These are phyloP conservation scores for Cyclura pinguis DNA, from an alignment of 2,797 vertebrate species.

Conservation along the genomic window DNA sequence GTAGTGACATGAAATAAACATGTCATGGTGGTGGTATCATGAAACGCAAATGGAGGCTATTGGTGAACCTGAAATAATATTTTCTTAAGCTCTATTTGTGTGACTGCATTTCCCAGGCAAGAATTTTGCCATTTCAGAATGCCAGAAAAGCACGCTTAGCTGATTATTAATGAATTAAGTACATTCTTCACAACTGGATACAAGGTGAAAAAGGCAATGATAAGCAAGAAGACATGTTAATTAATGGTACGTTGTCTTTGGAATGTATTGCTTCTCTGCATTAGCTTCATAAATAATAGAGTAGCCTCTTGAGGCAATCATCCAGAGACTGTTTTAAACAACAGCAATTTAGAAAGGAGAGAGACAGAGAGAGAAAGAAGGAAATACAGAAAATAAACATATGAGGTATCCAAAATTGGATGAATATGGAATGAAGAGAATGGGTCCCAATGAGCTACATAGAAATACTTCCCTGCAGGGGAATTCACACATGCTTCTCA, in stretches of 20 bases:
- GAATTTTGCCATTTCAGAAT: constrained; percentile 34
- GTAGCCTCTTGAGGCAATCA: constrained; percentile 66
- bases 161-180: constrained; percentile 57
- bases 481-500: too few relatives aligned
- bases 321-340: constrained; percentile 65
- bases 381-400: constrained; percentile 35
- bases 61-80: constrained; percentile 18
- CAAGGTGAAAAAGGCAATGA: constrained; percentile 57
- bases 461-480: neutral
- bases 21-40: constrained; percentile 3
- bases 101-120: constrained; percentile 30
- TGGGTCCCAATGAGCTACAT: constrained; percentile 48
- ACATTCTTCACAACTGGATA: constrained; percentile 53
- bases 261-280: constrained; percentile 67
- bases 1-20: neutral
- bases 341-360: constrained; percentile 43
- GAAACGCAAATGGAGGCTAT: constrained; percentile 20
- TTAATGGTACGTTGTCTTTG: constrained; percentile 65
- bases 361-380: constrained; percentile 25
- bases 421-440: constrained; percentile 41
- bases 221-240: constrained; percentile 68
- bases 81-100: neutral
- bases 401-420: constrained; percentile 1
- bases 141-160: constrained; percentile 44
- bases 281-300: constrained; percentile 71